phyloP scores from a whole-genome alignment of 2,797 vertebrate genomes.

The Denticeps clupeoides region DNA sequence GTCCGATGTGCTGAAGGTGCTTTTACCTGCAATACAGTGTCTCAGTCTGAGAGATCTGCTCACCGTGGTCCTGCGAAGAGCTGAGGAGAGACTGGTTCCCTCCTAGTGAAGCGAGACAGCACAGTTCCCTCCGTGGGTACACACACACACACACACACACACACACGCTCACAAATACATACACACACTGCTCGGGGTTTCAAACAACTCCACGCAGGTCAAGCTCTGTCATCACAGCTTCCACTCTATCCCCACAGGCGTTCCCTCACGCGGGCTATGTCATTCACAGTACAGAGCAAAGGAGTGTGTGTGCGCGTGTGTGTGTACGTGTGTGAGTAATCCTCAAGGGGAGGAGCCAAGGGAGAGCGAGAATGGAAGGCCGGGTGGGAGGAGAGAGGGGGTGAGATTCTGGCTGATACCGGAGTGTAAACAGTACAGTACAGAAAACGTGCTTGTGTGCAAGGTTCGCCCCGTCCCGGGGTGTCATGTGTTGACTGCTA shows the following conservation, averaged over 20 bases:
- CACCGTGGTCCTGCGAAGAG: too few species aligned
- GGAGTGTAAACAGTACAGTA: slow-evolving; percentile 31
- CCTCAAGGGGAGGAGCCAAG: slow-evolving; percentile 19
- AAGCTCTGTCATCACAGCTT: slow-evolving; percentile 64
- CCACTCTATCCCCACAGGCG: slow-evolving; percentile 53
- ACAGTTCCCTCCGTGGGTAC: not conserved
- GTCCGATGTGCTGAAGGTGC: too few species aligned
- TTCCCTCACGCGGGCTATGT: slow-evolving; percentile 56
- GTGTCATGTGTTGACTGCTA: not conserved
- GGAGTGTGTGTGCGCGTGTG: slow-evolving; percentile 38
- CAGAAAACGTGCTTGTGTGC: slow-evolving; percentile 34
- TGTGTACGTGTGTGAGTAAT: slow-evolving; percentile 36
- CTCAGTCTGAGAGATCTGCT: too few species aligned
- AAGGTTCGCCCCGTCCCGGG: slow-evolving; percentile 36
- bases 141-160: not conserved
- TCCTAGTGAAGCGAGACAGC: too few species aligned
- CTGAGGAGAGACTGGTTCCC: too few species aligned
- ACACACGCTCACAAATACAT: not conserved
- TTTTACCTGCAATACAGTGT: too few species aligned
- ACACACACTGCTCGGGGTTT: not conserved
- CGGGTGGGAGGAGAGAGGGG: slow-evolving; percentile 24
- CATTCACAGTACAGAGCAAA: slow-evolving; percentile 55
- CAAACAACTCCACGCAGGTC: slow-evolving; percentile 36
- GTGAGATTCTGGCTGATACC: slow-evolving; percentile 29
- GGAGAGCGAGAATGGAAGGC: slow-evolving; percentile 44